Evolutionary conservation across 1,140 invertebrate species (phyloP).

Genomic region (Contarinia nasturtii): DNA sequence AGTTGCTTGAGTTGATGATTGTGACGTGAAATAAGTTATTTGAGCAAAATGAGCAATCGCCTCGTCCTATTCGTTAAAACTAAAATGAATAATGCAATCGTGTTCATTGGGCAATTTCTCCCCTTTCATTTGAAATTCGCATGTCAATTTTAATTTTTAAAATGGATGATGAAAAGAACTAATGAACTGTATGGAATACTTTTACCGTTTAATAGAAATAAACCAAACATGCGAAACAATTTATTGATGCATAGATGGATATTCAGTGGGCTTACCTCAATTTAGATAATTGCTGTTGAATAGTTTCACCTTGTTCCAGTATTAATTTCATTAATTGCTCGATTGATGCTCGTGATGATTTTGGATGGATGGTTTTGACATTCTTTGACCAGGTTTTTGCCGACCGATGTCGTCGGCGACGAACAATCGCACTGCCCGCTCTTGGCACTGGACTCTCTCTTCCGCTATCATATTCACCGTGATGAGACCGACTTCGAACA

Average conservation of each 20-base stretch:
- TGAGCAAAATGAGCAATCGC: too few relatives aligned
- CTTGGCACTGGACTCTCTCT: slow-evolving; percentile 20
- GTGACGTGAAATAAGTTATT: too few relatives aligned
- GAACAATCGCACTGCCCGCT: slow-evolving; percentile 16
- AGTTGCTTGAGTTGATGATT: too few relatives aligned
- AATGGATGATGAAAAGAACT: neutral
- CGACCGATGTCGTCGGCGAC: slow-evolving; percentile 12
- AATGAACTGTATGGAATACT: too few relatives aligned
- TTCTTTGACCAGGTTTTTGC: slow-evolving; percentile 7
- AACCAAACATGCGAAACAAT: too few relatives aligned
- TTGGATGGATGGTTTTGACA: slow-evolving; percentile 12
- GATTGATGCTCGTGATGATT: slow-evolving; percentile 19
- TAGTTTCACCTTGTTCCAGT: slow-evolving; percentile 61
- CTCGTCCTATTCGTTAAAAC: too few relatives aligned
- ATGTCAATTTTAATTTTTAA: neutral
- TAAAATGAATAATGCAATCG: too few relatives aligned
- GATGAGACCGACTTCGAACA: slow-evolving; percentile 2
- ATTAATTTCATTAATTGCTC: slow-evolving; percentile 56
- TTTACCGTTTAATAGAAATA: too few relatives aligned
- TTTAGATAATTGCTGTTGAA: slow-evolving; percentile 48
- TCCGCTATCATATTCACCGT: slow-evolving; percentile 19
- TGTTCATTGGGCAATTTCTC: too few relatives aligned
- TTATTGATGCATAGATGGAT: neutral
- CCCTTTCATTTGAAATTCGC: neutral
- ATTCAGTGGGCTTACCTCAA: slow-evolving; percentile 25